These are phyloP conservation scores for Pungitius pungitius DNA, from an alignment of 2,113 vertebrate species.

Conservation along the genomic window DNA sequence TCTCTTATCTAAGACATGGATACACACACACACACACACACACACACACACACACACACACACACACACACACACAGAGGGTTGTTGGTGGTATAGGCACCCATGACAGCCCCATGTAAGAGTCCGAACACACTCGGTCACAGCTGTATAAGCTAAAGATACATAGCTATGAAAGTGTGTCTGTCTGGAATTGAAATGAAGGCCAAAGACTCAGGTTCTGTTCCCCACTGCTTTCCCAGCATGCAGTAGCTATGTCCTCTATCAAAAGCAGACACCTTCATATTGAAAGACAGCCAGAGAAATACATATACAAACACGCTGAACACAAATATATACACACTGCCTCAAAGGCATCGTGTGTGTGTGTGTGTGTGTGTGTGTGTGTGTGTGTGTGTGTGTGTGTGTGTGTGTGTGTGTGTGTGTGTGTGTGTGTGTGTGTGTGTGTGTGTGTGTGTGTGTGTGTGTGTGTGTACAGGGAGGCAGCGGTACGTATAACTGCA, in stretches of 20 bases:
- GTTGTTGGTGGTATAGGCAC: constrained; percentile 15
- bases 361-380: constrained; percentile 29
- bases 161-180: not conserved
- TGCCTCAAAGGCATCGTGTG: constrained; percentile 52
- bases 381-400: constrained; percentile 2
- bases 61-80: not conserved
- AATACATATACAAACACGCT: constrained; percentile 33
- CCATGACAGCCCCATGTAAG: constrained; percentile 28
- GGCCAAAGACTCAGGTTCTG: constrained; percentile 56
- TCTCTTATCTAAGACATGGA: constrained; percentile 35
- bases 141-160: constrained; percentile 34
- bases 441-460: constrained; percentile 14
- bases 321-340: constrained; percentile 10
- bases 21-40: constrained; percentile 12
- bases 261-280: constrained; percentile 66
- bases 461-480: constrained; percentile 13
- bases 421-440: constrained; percentile 25
- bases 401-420: too few species aligned
- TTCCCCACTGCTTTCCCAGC: constrained; percentile 69
- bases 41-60: constrained; percentile 25
- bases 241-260: constrained; percentile 48
- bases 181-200: constrained; percentile 54
- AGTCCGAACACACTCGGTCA: constrained; percentile 18
- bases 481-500: constrained; percentile 37
- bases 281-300: constrained; percentile 50